Base-by-base conservation (phyloP, 2,888 invertebrate genomes). In the Pammene aurita region DNA sequence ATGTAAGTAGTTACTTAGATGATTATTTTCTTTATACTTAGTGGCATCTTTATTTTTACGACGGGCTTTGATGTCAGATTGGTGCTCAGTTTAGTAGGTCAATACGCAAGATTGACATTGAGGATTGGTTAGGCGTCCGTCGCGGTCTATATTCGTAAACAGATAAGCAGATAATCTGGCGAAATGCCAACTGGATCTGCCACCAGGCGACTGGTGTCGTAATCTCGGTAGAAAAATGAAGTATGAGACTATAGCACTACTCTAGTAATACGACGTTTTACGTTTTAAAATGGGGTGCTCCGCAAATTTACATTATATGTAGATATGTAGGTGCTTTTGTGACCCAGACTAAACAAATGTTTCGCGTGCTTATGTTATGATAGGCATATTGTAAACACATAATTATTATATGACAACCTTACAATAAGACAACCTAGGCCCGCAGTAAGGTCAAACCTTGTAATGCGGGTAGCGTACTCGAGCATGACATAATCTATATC, bases 91-190 rank as follows among this genome's bases (percentile, higher is more conserved):
- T 67, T 64, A 56, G 75, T 85, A 77, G 86, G 85, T 84, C 83
- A 80, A 71, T 75, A 74, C 77, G 77, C 76, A 79, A 80, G 81
- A 85, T 84, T 88, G 90, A 89, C 89, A 89, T 89, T 90, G 89
- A 86, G 76, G 76, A 75, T 78, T 72, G 76, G 82, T 81, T 78
- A 77, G 79, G 75, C 79, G 80, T 76, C 75, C 79, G 80, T 76
- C 75, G 76, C 75, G 76, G 78, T 81, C 81, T 83, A 73, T 63
- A 72, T 64, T 72, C 66, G 73, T 72, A 78, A 77, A 77, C 78
- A 77, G 77, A 74, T 67, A 77, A 78, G 76, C 73, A 41, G 60
- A 68, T 57, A n/a, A 50, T 69, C 82, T 89, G 89, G 89, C 84
- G 14, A 2, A 6, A 1, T 48, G 82, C 89, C 89, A 89, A 89